Base-by-base conservation (phyloP, 1,140 invertebrate genomes). In the Wiebesia pumilae region DNA sequence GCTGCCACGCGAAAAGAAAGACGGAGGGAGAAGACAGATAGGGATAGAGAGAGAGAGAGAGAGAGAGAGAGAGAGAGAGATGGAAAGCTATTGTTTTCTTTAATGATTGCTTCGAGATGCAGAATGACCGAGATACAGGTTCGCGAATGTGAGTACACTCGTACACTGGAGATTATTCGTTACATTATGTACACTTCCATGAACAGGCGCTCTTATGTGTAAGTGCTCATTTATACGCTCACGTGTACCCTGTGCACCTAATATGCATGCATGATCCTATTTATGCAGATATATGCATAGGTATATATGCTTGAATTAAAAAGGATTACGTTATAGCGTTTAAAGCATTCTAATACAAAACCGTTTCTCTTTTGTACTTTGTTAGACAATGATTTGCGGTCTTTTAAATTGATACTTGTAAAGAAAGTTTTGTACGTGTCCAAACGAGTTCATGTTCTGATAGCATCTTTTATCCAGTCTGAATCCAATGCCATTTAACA, bases 61-160 rank as follows among this genome's bases (percentile, higher is more conserved):
- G 58, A 19, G 51, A 54, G 58, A 27, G 58, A 62, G 58, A 62
- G 4, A 27, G 43, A 58, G 30, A 19, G 47, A 62, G 85, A 86
- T 89, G 90, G 87, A 89, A 90, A 89, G 86, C 90, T 88, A 91
- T 90, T 91, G 90, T 91, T 91, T 91, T 91, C 89, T 90, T 89
- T 90, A 91, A 91, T 91, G 88, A 87, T 81, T 83, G 84, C 87
- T 88, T 83, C 87, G 87, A 84, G 85, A 89, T 88, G 81, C 58
- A 43, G 30, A 21, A 69, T 30, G 69, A 33, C 47, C 43, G 58
- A 62, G 58, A 62, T 62, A 62, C 58, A 62, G 24, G 2, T 27
- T 27, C 58, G 21, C 58, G 24, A 27, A 24, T 10, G 58, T 27
- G 21, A 7, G 14, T 27, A 24, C 24, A 62, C 58, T 24, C 24